These are phyloP conservation scores for Macrotus californicus DNA, from an alignment of 2,113 vertebrate species.

Conservation along the genomic window DNA sequence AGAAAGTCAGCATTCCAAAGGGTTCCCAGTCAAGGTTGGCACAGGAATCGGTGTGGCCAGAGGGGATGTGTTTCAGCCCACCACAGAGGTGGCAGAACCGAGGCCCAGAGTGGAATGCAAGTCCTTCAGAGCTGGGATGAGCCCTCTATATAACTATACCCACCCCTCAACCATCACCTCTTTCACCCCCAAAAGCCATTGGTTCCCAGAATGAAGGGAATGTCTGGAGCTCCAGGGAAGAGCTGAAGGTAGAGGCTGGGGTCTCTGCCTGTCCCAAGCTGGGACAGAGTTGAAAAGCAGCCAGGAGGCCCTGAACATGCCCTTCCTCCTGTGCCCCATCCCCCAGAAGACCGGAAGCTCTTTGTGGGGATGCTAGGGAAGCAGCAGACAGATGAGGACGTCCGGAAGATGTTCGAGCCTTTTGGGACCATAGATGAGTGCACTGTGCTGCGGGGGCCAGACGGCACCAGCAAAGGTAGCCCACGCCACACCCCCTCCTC, in stretches of 20 bases:
- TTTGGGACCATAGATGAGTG: conserved; percentile 94
- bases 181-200: rapidly evolving
- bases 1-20: neutral
- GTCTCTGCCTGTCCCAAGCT: neutral
- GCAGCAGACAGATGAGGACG: conserved; percentile 94
- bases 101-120: neutral
- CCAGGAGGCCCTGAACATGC: neutral
- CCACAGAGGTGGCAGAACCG: neutral
- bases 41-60: neutral
- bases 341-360: conserved; percentile 92
- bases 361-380: conserved; percentile 96
- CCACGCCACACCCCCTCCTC: rapidly evolving
- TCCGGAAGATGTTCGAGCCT: conserved; percentile 92
- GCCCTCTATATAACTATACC: neutral
- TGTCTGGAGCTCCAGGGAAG: neutral
- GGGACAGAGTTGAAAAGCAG: neutral
- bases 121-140: neutral
- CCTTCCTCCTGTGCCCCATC: neutral
- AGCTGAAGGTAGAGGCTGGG: neutral
- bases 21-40: neutral
- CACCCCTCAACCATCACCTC: too few species aligned
- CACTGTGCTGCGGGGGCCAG: conserved; percentile 91
- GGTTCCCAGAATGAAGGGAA: neutral
- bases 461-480: conserved; percentile 92
- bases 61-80: neutral